Base-by-base conservation (phyloP, 2,113 vertebrate species). In the Apus apus region DNA sequence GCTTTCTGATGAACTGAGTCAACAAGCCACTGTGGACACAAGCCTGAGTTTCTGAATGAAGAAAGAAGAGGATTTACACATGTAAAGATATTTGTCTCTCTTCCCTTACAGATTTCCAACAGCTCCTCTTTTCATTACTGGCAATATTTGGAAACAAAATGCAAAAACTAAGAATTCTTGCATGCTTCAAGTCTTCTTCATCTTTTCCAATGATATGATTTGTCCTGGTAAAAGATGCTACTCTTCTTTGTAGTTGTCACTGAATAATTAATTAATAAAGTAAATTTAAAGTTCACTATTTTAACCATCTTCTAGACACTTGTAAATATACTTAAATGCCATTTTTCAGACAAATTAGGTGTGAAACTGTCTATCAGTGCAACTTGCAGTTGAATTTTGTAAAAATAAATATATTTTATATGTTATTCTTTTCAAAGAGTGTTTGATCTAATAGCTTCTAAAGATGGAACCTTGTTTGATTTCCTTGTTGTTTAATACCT, bases 391-490 rank as follows among this genome's bases (percentile, higher is more conserved):
- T 89, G 68, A 81, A 87, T 57, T 82, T 95, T 87, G 48, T 81
- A 86, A 15, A 78, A 90, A 86, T 78, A 90, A 88, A 92, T 94
- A 81, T 78, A 94, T 72, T 81, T 40, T 96, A 83, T 93, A 85
- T 83, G 66, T 43, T 95, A 78, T 77, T 81, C 25, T 95, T 94
- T 93, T 95, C 93, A 93, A 96, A 96, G 90, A 86, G 71, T 84
- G 38, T 90, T 96, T 95, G 93, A 96, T 96, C 85, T 94, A 89
- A 64, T 78, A 82, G 45, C 90, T 96, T 95, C 92, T 95, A 77
- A 96, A 85, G 88, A 90, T 1, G 1, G 53, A 77, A 81, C 83
- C 64, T 83, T 94, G 78, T 93, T 96, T 97, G 87, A 95, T 93
- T 96, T 93, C 57, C 27, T 86, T 0, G 2, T 88, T 90, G 60